A percentile compares a stretch with the other conserved stretches of the same genome.
phyloP scores from a whole-genome alignment of 2,113 vertebrate genomes.

The Barnardius zonarius region DNA sequence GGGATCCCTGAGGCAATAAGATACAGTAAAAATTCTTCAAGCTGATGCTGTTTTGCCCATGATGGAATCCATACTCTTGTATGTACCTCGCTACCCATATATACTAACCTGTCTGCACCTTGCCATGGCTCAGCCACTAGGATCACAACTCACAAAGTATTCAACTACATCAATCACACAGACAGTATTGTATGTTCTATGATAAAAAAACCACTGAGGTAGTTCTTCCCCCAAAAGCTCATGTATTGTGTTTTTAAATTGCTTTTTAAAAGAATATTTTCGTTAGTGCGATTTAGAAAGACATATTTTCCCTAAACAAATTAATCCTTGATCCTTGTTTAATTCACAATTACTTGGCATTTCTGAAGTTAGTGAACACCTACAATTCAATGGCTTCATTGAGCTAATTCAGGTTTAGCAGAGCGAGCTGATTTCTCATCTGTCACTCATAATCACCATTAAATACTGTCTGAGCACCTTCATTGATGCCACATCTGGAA shows the following conservation, averaged over 20 bases:
- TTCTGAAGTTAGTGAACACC: constrained; percentile 3
- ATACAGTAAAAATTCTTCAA: background rate
- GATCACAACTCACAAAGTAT: background rate
- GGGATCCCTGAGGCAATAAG: background rate
- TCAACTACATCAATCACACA: background rate
- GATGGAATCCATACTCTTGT: background rate
- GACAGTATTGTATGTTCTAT: background rate
- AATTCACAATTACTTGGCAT: background rate
- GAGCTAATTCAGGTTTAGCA: background rate
- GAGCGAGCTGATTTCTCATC: background rate
- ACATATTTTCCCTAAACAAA: background rate
- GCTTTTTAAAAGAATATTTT: background rate
- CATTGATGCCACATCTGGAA: background rate
- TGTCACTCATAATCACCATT: background rate
- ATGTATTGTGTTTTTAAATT: background rate
- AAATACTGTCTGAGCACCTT: background rate
- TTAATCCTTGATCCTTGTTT: background rate
- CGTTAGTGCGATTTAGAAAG: background rate
- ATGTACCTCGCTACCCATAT: background rate
- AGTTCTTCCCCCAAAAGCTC: background rate
- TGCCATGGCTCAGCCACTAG: background rate
- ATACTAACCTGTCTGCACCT: background rate
- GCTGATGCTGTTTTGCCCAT: background rate
- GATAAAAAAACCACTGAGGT: background rate
- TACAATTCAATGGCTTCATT: background rate